Evolutionary conservation across 2,888 invertebrate species (phyloP), one percentile per base, ranked within the genome.

Genomic region (Drosophila testacea): DNA sequence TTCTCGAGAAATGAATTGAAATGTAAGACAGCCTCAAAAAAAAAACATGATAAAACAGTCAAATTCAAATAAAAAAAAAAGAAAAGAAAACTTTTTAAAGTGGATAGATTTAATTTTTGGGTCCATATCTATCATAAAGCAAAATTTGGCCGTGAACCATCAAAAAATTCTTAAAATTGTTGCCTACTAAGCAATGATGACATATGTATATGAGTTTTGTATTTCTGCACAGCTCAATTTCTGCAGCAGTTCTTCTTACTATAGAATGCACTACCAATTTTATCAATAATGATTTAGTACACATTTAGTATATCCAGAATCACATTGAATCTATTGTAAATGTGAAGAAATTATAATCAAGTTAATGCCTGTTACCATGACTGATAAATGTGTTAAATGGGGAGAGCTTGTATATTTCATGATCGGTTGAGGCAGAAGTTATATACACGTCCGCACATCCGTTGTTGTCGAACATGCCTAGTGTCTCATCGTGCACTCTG

Each of bases 351-450:
- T 34, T n/a, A 10, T 27, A 63, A 32, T 36, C 28, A 60, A 50
- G 42, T 46, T 22, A 57, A 42, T 34, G 39, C 36, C 36, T 22
- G 27, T 38, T 60, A 57, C 30, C 57, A 32, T 68, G 51, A 57
- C 22, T 27, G 63, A 57, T 52, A n/a, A 27, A 32, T 39, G 5
- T n/a, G n/a, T 6, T 22, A 34, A 46, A 60, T 65, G 52, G 57
- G 41, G n/a, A 34, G 27, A n/a, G 27, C 7, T 57, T 22, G 30
- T 38, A 56, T 39, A 38, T 65, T 44, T 71, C 34, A 57, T 56
- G 73, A 69, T 80, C 83, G 67, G 13, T 39, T 64, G 84, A 81
- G 82, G 86, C 82, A 85, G 59, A 84, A 82, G 83, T 79, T 85
- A 82, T 65, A 68, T 48, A 34, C 34, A 65, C 66, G 70, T 75